Conservation (phyloP, 2,888 invertebrate species). For the Phortica magna region DNA sequence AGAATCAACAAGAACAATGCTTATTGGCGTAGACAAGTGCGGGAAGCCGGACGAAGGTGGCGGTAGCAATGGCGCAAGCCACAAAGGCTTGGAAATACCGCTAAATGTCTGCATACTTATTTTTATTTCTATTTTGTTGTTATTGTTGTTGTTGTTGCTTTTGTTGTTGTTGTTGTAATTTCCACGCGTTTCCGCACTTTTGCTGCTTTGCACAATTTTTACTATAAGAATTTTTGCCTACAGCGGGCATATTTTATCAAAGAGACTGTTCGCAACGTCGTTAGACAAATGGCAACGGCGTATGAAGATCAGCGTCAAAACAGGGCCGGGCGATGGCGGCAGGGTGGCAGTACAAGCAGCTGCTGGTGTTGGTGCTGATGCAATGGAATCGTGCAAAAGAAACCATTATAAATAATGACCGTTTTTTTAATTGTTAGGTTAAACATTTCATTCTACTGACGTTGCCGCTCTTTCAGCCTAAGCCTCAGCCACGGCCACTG, state of each 20-base stretch:
- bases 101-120: constrained; percentile 9
- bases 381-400: constrained; percentile 35
- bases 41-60: no score
- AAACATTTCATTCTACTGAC: neutral
- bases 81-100: neutral
- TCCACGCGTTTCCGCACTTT: constrained; percentile 19
- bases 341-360: neutral
- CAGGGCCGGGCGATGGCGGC: no score
- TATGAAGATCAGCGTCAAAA: no score
- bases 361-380: neutral
- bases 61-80: no score
- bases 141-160: no score
- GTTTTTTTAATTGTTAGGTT: constrained; percentile 65
- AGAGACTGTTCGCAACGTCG: neutral
- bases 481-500: neutral
- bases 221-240: constrained; percentile 43
- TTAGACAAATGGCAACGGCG: no score
- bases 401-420: constrained; percentile 67
- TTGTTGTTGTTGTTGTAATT: neutral
- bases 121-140: no score
- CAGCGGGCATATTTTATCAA: constrained; percentile 33
- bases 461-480: constrained; percentile 3
- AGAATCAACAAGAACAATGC: no score
- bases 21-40: no score
- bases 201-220: neutral